Evolutionary conservation across 2,113 vertebrate genomes (phyloP), one percentile per base, ranked within the genome.

Genomic region (Apteryx mantelli): DNA sequence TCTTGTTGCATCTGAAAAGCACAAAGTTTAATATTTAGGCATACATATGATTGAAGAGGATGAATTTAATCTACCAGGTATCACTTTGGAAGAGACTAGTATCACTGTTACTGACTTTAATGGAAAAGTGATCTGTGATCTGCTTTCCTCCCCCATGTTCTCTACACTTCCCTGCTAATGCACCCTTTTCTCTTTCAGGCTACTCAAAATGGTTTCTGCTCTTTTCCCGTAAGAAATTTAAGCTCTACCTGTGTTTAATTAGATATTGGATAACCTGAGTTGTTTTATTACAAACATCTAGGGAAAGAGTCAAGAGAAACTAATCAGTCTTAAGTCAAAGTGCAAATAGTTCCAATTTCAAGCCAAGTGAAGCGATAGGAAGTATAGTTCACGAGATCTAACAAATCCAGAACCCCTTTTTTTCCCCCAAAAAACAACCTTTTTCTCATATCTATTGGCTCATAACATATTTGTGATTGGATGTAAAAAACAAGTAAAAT

Each of bases 241-340:
- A 92, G 68, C 82, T 96, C 88, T 93, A 97, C 89, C 81, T 96
- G 92, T 96, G 85, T 95, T 96, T 95, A 95, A 96, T 95, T 95
- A 96, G 78, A 75, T 97, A 93, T 53, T 95, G 94, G 94, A 97
- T 97, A 95, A 97, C 92, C 86, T 95, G 82, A 53, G 64, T 95
- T 96, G 93, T 95, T 96, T 78, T 96, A 66, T 93, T 95, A 96
- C 18, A 2, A 94, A 91, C 55, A 92, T 87, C 78, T 96, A 94
- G 92, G 83, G 77, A 89, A 96, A 91, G 84, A 95, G 81, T 89
- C 94, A 92, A 89, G 91, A 93, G 91, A 95, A 97, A 73, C 82
- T 81, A 94, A 96, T 96, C 93, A 89, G 82, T 76, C 40, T 14
- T 50, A 88, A 91, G 91, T 95, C 89, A 94, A 95, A 97, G 94